These are phyloP conservation scores for Monarcha castaneiventris DNA, from an alignment of 2,113 vertebrate species.

Conservation along the genomic window DNA sequence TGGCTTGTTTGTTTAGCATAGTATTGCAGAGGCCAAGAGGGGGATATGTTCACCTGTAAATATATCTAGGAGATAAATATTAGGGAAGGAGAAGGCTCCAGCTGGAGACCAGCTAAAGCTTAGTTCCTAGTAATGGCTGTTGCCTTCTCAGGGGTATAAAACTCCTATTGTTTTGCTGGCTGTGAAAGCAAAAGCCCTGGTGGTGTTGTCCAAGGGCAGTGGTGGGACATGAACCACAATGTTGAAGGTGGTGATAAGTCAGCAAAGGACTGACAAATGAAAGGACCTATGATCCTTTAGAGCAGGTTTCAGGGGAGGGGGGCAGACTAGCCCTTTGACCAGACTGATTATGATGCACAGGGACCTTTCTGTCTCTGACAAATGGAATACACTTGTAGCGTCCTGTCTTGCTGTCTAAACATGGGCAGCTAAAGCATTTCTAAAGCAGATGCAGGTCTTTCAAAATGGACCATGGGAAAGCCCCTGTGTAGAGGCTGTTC, in stretches of 20 bases:
- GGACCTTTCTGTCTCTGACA: not conserved
- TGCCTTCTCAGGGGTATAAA: not conserved
- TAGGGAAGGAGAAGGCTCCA: not conserved
- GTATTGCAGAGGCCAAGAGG: not conserved
- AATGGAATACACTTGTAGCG: not conserved
- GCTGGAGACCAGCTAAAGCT: not conserved
- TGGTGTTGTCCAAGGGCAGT: not conserved
- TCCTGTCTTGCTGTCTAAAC: not conserved
- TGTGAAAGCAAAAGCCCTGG: not conserved
- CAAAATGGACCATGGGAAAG: not conserved
- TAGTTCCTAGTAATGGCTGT: not conserved
- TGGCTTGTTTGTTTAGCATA: not conserved
- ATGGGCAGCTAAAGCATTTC: not conserved
- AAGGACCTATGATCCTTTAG: not conserved
- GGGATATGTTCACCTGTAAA: not conserved
- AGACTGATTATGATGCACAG: not conserved
- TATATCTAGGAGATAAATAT: slow-evolving; percentile 1
- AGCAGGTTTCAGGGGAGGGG: not conserved
- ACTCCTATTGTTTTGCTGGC: not conserved
- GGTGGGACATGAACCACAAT: not conserved
- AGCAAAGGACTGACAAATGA: not conserved
- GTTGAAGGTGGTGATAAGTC: not conserved
- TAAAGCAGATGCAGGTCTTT: not conserved
- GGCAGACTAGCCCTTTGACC: not conserved
- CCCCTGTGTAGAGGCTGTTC: not conserved